A percentile compares a stretch with the other conserved stretches of the same genome.
These are phyloP conservation scores for Tamandua tetradactyla DNA, from an alignment of 2,797 vertebrate genomes.

Conservation along the genomic window DNA sequence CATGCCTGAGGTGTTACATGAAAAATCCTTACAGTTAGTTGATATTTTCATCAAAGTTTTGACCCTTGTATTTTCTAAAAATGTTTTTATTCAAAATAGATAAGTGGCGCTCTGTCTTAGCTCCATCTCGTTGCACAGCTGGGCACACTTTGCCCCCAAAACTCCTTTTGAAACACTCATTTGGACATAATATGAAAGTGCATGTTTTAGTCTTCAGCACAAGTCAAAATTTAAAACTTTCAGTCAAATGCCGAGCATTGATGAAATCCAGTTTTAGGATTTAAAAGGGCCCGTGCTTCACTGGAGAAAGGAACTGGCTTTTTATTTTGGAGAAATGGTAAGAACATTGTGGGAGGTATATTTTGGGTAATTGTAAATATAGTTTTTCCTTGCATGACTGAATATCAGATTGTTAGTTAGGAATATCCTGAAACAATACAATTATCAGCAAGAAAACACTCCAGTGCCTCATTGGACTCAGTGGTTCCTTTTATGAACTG, in stretches of 20 bases:
- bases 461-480: conserved; percentile 43
- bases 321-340: conserved; percentile 34
- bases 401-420: conserved; percentile 54
- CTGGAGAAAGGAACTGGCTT: neutral
- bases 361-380: conserved; percentile 58
- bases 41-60: conserved; percentile 32
- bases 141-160: neutral
- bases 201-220: neutral
- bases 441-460: conserved; percentile 49
- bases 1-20: neutral
- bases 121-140: neutral
- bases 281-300: neutral
- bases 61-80: conserved; percentile 25
- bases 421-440: conserved; percentile 56
- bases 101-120: neutral
- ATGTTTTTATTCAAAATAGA: neutral
- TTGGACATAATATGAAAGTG: conserved; percentile 36
- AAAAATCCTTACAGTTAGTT: neutral
- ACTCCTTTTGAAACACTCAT: conserved; percentile 45
- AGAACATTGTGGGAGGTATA: neutral
- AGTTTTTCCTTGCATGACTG: conserved; percentile 53
- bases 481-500: conserved; percentile 65
- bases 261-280: neutral
- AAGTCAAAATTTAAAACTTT: neutral
- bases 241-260: conserved; percentile 1